Evolutionary conservation across 2,888 invertebrate species (phyloP).

Genomic region (Cosmorhoe ocellata): DNA sequence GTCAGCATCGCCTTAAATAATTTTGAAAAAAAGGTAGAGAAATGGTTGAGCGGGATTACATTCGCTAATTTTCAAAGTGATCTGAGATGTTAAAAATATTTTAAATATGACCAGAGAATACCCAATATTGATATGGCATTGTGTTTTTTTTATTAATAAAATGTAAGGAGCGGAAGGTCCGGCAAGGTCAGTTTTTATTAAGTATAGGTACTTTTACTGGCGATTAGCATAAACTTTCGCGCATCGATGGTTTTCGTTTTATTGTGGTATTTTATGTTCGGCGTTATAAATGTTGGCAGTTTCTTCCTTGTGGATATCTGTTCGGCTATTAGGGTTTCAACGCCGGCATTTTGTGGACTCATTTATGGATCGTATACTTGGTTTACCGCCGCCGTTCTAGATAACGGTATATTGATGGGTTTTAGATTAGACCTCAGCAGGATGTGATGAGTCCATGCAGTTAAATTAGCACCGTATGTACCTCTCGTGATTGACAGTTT

Average conservation of each 20-base stretch:
- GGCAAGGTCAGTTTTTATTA: slow-evolving; percentile 57
- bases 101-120: too few relatives aligned
- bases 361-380: slow-evolving; percentile 73
- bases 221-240: slow-evolving; percentile 65
- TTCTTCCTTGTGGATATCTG: slow-evolving; percentile 57
- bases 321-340: slow-evolving; percentile 55
- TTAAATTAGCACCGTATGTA: slow-evolving; percentile 58
- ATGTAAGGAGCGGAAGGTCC: slow-evolving; percentile 38
- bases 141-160: slow-evolving; percentile 37
- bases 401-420: slow-evolving; percentile 69
- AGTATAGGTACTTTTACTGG: slow-evolving; percentile 63
- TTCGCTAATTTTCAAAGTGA: too few relatives aligned
- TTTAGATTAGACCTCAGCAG: slow-evolving; percentile 60
- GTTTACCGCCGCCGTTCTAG: slow-evolving; percentile 64
- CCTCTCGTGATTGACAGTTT: slow-evolving; percentile 26
- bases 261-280: slow-evolving; percentile 63
- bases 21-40: slow-evolving; percentile 60
- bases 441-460: slow-evolving; percentile 47
- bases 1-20: slow-evolving; percentile 57
- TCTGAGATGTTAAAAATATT: too few relatives aligned
- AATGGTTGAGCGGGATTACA: too few relatives aligned
- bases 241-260: slow-evolving; percentile 60
- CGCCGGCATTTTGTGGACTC: slow-evolving; percentile 58
- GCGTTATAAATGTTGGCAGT: slow-evolving; percentile 63
- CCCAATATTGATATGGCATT: too few relatives aligned